phyloP scores from a whole-genome alignment of 2,888 invertebrate genomes.

The Nemoura dubitans region DNA sequence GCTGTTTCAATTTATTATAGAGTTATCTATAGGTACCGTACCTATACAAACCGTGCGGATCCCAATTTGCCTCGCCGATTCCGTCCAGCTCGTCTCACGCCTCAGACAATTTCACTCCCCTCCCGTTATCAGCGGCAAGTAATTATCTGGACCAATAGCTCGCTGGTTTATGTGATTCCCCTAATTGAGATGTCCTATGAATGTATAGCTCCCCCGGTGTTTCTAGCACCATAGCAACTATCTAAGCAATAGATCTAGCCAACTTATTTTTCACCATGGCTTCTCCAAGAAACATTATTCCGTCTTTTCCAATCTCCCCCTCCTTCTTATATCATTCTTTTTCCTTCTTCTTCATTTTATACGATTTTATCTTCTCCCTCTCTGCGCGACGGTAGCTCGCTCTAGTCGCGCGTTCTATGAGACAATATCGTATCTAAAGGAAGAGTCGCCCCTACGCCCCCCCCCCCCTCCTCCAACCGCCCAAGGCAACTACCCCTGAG shows the following conservation, averaged over 20 bases:
- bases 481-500: constrained; percentile 17
- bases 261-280: constrained; percentile 8
- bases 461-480: neutral
- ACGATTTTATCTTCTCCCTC: constrained; percentile 17
- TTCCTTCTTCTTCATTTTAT: constrained; percentile 31
- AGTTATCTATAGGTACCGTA: neutral
- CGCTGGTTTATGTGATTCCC: constrained; percentile 39
- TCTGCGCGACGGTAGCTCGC: neutral
- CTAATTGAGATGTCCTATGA: constrained; percentile 39
- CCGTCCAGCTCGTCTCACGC: constrained; percentile 1
- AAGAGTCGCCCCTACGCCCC: neutral
- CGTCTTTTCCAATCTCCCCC: constrained; percentile 31
- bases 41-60: neutral
- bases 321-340: constrained; percentile 29
- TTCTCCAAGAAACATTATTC: constrained; percentile 23
- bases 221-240: neutral
- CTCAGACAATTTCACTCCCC: constrained; percentile 1
- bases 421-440: constrained; percentile 26
- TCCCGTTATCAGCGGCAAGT: constrained; percentile 22
- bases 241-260: constrained; percentile 25
- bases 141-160: constrained; percentile 40
- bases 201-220: constrained; percentile 24
- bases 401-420: constrained; percentile 15
- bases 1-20: neutral
- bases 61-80: neutral